Evolutionary conservation across 2,888 invertebrate genomes (phyloP), one percentile per base, ranked within the genome.

Genomic region (Euphydryas editha): DNA sequence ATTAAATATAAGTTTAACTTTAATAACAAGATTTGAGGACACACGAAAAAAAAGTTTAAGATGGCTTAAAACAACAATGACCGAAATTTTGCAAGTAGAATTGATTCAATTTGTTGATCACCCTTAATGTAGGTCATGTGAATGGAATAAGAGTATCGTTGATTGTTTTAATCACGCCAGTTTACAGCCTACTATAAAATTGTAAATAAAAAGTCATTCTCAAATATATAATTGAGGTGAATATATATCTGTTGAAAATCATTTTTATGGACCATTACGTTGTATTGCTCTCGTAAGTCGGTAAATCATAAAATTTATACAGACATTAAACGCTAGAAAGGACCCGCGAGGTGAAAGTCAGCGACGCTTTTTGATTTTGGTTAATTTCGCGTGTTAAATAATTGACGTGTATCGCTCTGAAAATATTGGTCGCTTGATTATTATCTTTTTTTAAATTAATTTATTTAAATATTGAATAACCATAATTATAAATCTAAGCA

Each of bases 241-340:
- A 79, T 78, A 75, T 73, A 69, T 70, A 73, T 75, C 70, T 69
- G 67, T 72, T 75, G 73, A 76, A 81, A 81, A 80, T 78, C 55
- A 74, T 76, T 83, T 85, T 86, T 82, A 86, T 82, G 78, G 80
- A 70, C 78, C 80, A 82, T 82, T 79, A 82, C 75, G 67, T 72
- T 76, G 76, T 75, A 79, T 77, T 76, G 75, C 75, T 75, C 73
- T 73, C 70, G 70, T 71, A 72, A 72, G 65, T 75, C 75, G 73
- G 73, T 78, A 80, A 81, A 84, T 83, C 77, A 81, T 81, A 79
- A 81, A 80, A 77, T 80, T 73, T 77, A 81, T 82, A 74, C 76
- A 74, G 75, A 79, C 73, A 78, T 83, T 79, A 81, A 84, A 77
- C 76, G 76, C 79, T 84, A 86, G 82, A 84, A 81, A 82, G 86